A percentile compares a stretch with the other conserved stretches of the same genome.
These are phyloP conservation scores for Drosophila lutescens DNA, from an alignment of 2,888 invertebrate genomes.

Conservation along the genomic window DNA sequence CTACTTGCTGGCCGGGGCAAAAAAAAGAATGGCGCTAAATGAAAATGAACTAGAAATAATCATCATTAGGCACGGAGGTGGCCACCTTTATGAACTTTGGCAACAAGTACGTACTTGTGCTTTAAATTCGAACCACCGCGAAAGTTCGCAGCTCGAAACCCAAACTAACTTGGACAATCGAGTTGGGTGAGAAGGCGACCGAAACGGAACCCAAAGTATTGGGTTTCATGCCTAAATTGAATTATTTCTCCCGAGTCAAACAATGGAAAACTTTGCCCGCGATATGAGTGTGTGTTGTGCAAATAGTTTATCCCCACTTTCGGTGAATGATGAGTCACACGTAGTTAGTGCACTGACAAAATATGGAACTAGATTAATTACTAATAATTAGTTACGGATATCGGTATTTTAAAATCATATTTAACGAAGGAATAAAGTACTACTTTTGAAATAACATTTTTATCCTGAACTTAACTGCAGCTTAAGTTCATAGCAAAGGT, in stretches of 20 bases:
- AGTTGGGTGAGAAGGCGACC: neutral
- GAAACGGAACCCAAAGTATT: constrained; percentile 13
- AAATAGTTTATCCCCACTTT: constrained; percentile 21
- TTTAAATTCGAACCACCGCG: constrained; percentile 6
- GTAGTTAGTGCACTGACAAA: neutral
- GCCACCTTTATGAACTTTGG: constrained; percentile 53
- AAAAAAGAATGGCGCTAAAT: constrained; percentile 58
- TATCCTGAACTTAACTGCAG: too few species aligned
- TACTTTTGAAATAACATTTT: too few species aligned
- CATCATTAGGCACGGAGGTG: constrained; percentile 65
- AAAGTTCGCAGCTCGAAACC: constrained; percentile 6
- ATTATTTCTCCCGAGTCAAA: constrained; percentile 23
- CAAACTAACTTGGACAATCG: constrained; percentile 16
- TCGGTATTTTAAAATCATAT: neutral
- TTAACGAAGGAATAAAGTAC: neutral
- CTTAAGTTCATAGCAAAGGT: too few species aligned
- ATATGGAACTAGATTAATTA: neutral
- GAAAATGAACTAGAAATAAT: constrained; percentile 74
- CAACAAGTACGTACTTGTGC: constrained; percentile 56
- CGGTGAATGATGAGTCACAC: neutral
- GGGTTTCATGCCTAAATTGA: constrained; percentile 46
- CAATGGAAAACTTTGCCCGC: constrained; percentile 15
- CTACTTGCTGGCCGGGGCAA: neutral
- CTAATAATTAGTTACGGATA: neutral
- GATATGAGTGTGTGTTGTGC: constrained; percentile 6